Evolutionary conservation across 2,797 vertebrate species (phyloP).

Genomic region (Vespertilio murinus): DNA sequence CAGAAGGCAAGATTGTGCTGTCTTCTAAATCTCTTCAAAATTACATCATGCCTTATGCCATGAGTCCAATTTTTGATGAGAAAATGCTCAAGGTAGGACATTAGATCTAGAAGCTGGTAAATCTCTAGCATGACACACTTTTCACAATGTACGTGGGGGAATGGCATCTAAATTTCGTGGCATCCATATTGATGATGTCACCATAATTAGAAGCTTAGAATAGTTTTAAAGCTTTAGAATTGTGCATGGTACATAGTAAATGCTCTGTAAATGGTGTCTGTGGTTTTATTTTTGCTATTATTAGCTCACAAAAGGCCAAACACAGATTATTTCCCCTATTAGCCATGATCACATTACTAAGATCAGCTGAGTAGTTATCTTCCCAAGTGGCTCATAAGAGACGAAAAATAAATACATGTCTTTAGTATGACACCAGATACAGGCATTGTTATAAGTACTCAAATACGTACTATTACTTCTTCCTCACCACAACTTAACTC

Average conservation of each 20-base stretch:
- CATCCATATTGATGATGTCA: background rate
- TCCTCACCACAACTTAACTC: background rate
- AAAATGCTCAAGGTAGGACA: constrained; percentile 93
- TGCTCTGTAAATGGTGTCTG: background rate
- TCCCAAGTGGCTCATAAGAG: background rate
- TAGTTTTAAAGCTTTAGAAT: background rate
- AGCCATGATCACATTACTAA: background rate
- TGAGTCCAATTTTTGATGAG: constrained; percentile 91
- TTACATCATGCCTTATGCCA: constrained; percentile 97
- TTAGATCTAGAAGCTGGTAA: background rate
- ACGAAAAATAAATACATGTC: background rate
- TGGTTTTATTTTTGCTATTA: background rate
- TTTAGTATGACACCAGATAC: background rate
- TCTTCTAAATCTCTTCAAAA: constrained; percentile 94
- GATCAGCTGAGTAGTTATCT: background rate
- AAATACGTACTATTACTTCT: background rate
- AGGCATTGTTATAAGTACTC: background rate
- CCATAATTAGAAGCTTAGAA: background rate
- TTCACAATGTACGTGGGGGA: background rate
- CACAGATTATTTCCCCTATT: background rate
- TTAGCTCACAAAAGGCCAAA: background rate
- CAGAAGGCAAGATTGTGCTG: constrained; percentile 88
- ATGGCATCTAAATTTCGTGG: background rate
- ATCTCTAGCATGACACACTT: background rate
- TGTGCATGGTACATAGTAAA: background rate